Evolutionary conservation across 2,113 vertebrate genomes (phyloP).

Genomic region (Rhinoderma darwinii): DNA sequence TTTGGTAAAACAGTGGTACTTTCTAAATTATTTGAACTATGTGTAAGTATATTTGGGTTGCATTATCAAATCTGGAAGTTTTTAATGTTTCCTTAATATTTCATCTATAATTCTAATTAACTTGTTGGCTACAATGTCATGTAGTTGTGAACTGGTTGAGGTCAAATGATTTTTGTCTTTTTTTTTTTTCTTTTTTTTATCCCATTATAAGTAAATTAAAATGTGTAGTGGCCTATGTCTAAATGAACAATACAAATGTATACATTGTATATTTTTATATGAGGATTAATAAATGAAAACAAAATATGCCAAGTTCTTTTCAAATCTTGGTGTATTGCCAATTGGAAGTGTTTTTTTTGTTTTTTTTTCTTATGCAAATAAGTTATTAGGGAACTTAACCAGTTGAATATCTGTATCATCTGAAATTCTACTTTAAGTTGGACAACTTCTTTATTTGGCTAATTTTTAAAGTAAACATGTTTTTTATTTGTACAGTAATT

Average conservation of each 20-base stretch:
- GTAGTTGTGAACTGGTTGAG: not conserved
- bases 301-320: not conserved
- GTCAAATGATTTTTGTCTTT: not conserved
- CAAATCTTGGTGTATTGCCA: too few species aligned
- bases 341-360: not conserved
- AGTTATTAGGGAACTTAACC: not conserved
- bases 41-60: constrained; percentile 42
- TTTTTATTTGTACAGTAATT: constrained; percentile 18
- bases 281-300: not conserved
- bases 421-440: not conserved
- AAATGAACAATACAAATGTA: not conserved
- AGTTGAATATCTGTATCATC: not conserved
- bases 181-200: not conserved
- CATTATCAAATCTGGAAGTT: constrained; percentile 1
- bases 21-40: constrained; percentile 49
- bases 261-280: not conserved
- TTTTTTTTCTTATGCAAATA: not conserved
- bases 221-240: not conserved
- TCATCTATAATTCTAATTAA: not conserved
- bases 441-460: not conserved
- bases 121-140: not conserved
- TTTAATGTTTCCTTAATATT: not conserved
- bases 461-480: not conserved
- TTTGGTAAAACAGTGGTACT: constrained; percentile 40
- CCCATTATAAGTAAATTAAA: not conserved